These are phyloP conservation scores for Cheirogaleus medius DNA, from an alignment of 2,113 vertebrate species.

Conservation along the genomic window DNA sequence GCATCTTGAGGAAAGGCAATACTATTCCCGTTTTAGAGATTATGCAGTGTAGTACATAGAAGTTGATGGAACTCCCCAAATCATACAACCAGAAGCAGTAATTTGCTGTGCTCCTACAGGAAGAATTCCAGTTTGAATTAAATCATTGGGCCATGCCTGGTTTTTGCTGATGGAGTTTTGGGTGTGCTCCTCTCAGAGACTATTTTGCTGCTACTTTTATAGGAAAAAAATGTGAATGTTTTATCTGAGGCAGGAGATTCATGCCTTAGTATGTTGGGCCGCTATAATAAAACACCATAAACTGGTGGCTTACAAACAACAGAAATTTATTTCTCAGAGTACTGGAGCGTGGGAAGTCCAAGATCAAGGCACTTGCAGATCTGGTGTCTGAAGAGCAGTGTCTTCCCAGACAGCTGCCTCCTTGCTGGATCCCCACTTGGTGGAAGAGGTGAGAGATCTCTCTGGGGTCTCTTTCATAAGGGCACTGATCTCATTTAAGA, in stretches of 20 bases:
- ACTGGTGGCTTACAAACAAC: background rate
- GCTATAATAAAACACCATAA: background rate
- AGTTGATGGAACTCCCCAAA: background rate
- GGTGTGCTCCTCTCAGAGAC: background rate
- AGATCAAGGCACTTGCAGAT: background rate
- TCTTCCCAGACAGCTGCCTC: background rate
- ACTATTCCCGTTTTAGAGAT: background rate
- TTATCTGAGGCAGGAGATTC: rapidly evolving
- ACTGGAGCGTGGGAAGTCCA: background rate
- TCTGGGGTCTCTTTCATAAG: background rate
- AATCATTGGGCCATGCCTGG: background rate
- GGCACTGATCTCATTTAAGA: background rate
- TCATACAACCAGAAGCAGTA: background rate
- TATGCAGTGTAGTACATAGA: background rate
- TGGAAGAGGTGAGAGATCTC: background rate
- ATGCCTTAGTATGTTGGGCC: background rate
- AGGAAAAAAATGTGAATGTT: background rate
- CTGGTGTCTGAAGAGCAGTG: background rate
- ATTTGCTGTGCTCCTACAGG: background rate
- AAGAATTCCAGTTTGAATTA: background rate
- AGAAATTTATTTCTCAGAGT: background rate
- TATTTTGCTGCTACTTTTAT: background rate
- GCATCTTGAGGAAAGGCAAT: background rate
- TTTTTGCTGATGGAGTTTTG: background rate
- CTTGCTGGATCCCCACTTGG: background rate